Base-by-base conservation (phyloP, 2,888 invertebrate genomes). In the Deroplatys truncata region DNA sequence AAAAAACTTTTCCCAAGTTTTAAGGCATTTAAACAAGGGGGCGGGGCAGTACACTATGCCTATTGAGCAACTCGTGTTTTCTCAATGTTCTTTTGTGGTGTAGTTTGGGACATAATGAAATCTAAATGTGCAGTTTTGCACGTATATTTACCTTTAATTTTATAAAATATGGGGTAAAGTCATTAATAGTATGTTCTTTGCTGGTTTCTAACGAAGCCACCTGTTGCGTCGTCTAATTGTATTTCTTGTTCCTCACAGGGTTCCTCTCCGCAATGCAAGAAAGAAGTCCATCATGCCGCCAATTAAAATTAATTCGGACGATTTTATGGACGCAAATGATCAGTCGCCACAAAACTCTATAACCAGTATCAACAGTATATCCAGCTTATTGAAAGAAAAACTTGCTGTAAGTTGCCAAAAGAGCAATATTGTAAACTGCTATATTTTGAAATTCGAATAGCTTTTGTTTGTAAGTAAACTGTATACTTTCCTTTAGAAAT, bases 281-380 rank as follows among this genome's bases (percentile, higher is more conserved):
- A 95, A 94, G 93, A 96, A 96, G 91, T 95, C 95, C 90, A 95
- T 95, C 92, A 93, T 95, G 92, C 92, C 96, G 92, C 92, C 94
- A 92, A 94, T 95, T 88, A 94, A 92, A 91, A 93, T 94, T 93
- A 91, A 91, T 84, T 90, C 90, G 28, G 92, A 93, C 90, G 94
- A 94, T 90, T 93, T 94, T 91, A 94, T 94, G 92, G 90, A 91
- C 91, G 83, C 35, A 16, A 20, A 28, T 0, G 91, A 92, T n/a
- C 96, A 96, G 90, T 96, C 96, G 3, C 96, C 96, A 0, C 96
- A 95, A 91, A 96, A 97, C 92, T 98, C 98, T 10, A 96, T 98
- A 92, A 97, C 97, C 0, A 97, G 97, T 85, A 96, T 97, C 91
- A 98, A 97, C 93, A 97, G 97, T 0, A 95, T 98, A 91, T 97